Conservation (phyloP, 2,888 invertebrate species). For the Caenorhabditis japonica region DNA sequence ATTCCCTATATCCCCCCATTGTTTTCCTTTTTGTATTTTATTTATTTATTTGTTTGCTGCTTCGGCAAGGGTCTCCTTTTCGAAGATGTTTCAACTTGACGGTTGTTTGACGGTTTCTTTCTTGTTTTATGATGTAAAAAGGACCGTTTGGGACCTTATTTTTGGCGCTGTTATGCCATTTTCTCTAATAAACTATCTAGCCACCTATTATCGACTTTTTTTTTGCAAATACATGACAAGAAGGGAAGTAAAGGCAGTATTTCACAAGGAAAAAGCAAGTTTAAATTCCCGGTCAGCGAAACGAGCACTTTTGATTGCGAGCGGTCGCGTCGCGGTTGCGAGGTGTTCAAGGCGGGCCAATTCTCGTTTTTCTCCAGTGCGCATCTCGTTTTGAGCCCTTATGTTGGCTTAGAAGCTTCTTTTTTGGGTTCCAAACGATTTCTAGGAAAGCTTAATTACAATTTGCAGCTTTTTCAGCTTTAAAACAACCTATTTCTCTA, state of each 20-base stretch:
- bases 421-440: neutral
- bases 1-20: constrained; percentile 22
- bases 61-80: constrained; percentile 28
- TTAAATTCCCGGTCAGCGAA: constrained; percentile 41
- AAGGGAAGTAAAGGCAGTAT: neutral
- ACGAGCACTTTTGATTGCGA: constrained; percentile 51
- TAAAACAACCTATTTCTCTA: neutral
- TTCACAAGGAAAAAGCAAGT: constrained; percentile 7
- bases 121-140: constrained; percentile 50
- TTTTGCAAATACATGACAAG: constrained; percentile 7
- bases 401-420: constrained; percentile 4
- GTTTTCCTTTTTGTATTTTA: constrained; percentile 39
- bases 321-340: constrained; percentile 63
- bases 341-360: constrained; percentile 32
- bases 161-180: constrained; percentile 12
- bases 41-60: constrained; percentile 52
- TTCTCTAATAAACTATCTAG: constrained; percentile 48
- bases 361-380: constrained; percentile 12
- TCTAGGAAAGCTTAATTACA: constrained; percentile 1
- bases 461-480: constrained; percentile 9
- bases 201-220: constrained; percentile 23
- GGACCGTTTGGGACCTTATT: constrained; percentile 44
- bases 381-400: constrained; percentile 13
- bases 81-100: constrained; percentile 46
- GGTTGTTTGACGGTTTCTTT: constrained; percentile 59